phyloP scores from a whole-genome alignment of 2,113 vertebrate genomes.

The Phyllostomus discolor region DNA sequence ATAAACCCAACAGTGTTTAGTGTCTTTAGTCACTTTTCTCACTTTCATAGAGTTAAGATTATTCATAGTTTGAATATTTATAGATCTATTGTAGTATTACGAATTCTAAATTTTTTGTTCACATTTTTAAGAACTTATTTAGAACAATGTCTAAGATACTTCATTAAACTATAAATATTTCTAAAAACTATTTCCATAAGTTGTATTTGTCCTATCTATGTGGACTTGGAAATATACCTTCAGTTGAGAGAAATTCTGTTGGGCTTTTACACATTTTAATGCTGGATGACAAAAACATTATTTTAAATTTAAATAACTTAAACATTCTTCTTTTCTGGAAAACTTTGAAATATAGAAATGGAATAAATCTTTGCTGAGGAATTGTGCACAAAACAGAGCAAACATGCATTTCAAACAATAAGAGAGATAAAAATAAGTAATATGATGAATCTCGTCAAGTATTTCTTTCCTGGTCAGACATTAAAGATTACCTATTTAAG shows the following conservation, averaged over 20 bases:
- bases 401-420: background rate
- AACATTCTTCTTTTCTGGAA: background rate
- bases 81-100: background rate
- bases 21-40: background rate
- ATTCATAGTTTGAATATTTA: background rate
- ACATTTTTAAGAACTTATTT: background rate
- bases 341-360: background rate
- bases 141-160: background rate
- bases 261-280: background rate
- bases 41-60: background rate
- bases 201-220: background rate
- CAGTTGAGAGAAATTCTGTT: constrained; percentile 11
- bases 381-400: background rate
- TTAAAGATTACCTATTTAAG: background rate
- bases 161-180: background rate
- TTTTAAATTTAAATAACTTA: background rate
- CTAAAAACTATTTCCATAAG: background rate
- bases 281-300: background rate
- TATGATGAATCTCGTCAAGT: background rate
- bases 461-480: background rate
- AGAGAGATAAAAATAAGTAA: background rate
- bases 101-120: background rate
- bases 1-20: background rate
- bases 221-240: constrained; percentile 13
- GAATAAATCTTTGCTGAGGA: background rate